Evolutionary conservation across 2,888 invertebrate genomes (phyloP).

Genomic region (Cephus rjabovi): DNA sequence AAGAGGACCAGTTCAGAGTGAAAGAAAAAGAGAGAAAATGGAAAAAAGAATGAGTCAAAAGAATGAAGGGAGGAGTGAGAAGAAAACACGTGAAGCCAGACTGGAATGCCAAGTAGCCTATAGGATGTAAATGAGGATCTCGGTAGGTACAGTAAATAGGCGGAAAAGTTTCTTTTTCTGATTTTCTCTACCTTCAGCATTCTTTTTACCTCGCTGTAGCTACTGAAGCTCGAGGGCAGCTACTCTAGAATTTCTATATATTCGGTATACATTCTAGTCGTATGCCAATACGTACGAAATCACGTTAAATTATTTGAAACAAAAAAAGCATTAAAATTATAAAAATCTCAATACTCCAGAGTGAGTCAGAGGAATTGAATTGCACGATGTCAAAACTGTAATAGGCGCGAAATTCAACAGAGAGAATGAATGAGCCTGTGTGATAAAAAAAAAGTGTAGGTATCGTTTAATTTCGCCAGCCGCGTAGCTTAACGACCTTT

Average conservation of each 20-base stretch:
- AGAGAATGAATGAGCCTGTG: not conserved
- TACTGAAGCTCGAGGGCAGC: not conserved
- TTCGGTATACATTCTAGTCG: not conserved
- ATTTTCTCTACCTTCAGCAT: not conserved
- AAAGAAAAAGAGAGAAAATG: not conserved
- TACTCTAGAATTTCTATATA: not conserved
- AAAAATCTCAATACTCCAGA: not conserved
- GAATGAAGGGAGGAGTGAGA: not conserved
- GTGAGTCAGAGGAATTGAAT: not conserved
- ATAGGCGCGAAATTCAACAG: not conserved
- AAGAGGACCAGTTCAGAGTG: not conserved
- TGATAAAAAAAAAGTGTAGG: not conserved
- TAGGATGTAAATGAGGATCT: not conserved
- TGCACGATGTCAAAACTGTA: not conserved
- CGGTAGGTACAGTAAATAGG: not conserved
- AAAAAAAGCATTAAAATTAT: not conserved
- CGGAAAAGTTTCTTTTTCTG: not conserved
- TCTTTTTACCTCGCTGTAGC: not conserved
- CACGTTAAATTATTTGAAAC: not conserved
- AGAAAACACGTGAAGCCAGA: not conserved
- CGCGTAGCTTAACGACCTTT: not conserved
- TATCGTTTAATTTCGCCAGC: not conserved
- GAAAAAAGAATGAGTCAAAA: not conserved
- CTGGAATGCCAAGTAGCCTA: slow-evolving; percentile 8
- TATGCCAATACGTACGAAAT: not conserved